Percentiles rank a stretch among this genome's conserved stretches.
Evolutionary conservation across 2,888 invertebrate species (phyloP).

Genomic region (Pilophorus perplexus): DNA sequence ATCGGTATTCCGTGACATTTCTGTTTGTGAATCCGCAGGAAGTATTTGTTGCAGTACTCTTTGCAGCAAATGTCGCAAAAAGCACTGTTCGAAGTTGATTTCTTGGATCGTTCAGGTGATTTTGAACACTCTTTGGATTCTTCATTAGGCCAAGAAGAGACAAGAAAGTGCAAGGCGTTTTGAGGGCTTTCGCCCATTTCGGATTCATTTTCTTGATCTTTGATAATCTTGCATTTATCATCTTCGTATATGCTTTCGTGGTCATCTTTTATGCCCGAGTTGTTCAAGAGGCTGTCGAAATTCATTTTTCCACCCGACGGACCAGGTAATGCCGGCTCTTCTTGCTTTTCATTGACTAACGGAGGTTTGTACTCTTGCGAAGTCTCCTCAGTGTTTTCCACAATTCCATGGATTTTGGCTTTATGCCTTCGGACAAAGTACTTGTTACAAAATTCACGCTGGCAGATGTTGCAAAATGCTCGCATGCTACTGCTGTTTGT

Average conservation of each 20-base stretch:
- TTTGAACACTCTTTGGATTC: constrained; percentile 42
- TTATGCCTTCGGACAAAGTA: constrained; percentile 90
- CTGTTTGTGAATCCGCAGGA: constrained; percentile 85
- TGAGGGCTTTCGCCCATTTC: constrained; percentile 42
- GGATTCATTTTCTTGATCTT: constrained; percentile 42
- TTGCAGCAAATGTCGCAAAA: constrained; percentile 91
- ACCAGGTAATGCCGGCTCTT: constrained; percentile 42
- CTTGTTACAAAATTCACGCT: constrained; percentile 90
- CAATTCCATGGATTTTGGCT: constrained; percentile 85
- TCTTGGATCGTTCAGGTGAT: constrained; percentile 42
- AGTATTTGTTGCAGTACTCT: constrained; percentile 90
- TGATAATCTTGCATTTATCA: constrained; percentile 38
- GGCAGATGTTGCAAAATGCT: constrained; percentile 90
- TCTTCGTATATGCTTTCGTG: constrained; percentile 34
- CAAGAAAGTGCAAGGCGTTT: constrained; percentile 38
- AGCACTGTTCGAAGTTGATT: constrained; percentile 60
- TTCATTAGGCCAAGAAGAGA: constrained; percentile 44
- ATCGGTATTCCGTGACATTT: constrained; percentile 79
- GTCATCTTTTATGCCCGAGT: constrained; percentile 31
- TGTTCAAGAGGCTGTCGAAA: not conserved
- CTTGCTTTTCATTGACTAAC: constrained; percentile 30
- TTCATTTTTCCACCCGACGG: constrained; percentile 35
- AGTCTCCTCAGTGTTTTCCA: constrained; percentile 43
- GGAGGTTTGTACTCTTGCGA: constrained; percentile 46
- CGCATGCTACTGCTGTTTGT: constrained; percentile 52